phyloP scores from a whole-genome alignment of 2,797 vertebrate species.

The Gadopsis bispinosus region DNA sequence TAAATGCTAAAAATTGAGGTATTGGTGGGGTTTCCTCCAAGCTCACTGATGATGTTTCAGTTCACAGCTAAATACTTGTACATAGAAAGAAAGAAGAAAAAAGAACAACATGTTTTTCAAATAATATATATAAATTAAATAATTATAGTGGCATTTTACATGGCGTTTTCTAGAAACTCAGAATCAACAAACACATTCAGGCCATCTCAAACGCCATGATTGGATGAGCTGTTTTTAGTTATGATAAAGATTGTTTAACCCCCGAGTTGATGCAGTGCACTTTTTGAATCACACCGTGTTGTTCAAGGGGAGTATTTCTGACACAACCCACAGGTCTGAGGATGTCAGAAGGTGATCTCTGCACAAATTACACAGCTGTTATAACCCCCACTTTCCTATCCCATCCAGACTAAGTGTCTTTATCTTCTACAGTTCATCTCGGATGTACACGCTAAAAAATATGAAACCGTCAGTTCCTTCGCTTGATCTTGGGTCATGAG shows the following conservation, averaged over 20 bases:
- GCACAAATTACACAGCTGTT: background rate
- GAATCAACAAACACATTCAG: no score
- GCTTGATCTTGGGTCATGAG: background rate
- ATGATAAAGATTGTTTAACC: no score
- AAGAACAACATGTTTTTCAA: background rate
- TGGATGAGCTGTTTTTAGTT: no score
- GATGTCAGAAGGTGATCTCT: background rate
- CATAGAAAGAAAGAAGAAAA: background rate
- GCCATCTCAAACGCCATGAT: no score
- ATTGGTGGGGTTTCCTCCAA: background rate
- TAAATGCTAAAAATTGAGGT: background rate
- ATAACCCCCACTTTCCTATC: background rate
- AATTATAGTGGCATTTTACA: background rate
- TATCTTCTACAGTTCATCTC: background rate
- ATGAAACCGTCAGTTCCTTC: background rate
- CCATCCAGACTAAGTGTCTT: background rate
- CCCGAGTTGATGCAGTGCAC: no score
- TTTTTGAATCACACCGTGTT: no score
- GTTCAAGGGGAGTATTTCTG: no score
- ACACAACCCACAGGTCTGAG: no score
- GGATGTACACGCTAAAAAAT: background rate
- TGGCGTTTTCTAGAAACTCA: background rate
- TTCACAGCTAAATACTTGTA: background rate
- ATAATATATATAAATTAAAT: background rate
- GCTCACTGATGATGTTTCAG: background rate